Conservation (phyloP, 2,113 vertebrate genomes). For the Cynoglossus semilaevis region DNA sequence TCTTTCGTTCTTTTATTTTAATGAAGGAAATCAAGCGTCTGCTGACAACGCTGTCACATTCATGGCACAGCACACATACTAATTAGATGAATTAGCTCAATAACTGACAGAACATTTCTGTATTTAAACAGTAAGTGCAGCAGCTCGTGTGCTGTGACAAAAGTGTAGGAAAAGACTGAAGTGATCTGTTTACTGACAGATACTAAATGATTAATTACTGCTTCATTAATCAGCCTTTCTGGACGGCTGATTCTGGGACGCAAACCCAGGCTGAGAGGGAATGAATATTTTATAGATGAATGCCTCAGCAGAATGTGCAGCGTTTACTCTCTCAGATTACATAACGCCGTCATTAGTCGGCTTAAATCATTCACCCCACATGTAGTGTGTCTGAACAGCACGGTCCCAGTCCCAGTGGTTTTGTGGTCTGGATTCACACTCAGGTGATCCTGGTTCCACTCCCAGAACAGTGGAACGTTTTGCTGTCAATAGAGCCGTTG, state of each 20-base stretch:
- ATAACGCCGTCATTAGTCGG: background rate
- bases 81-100: background rate
- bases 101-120: too few relatives aligned
- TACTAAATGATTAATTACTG: slow-evolving; percentile 4
- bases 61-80: background rate
- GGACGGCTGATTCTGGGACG: background rate
- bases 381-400: too few relatives aligned
- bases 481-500: too few relatives aligned
- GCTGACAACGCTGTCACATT: slow-evolving; percentile 11
- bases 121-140: background rate
- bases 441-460: too few relatives aligned
- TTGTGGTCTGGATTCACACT: too few relatives aligned
- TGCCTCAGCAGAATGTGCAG: background rate
- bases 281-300: background rate
- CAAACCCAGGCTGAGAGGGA: background rate
- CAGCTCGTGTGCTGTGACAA: background rate
- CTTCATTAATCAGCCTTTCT: slow-evolving; percentile 9
- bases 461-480: too few relatives aligned
- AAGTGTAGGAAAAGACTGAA: background rate
- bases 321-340: background rate
- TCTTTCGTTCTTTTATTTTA: too few relatives aligned
- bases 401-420: too few relatives aligned
- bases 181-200: slow-evolving; percentile 1
- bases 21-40: slow-evolving; percentile 3
- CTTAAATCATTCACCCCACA: too few relatives aligned